Evolutionary conservation across 2,888 invertebrate species (phyloP).

Genomic region (Andrena dorsata): DNA sequence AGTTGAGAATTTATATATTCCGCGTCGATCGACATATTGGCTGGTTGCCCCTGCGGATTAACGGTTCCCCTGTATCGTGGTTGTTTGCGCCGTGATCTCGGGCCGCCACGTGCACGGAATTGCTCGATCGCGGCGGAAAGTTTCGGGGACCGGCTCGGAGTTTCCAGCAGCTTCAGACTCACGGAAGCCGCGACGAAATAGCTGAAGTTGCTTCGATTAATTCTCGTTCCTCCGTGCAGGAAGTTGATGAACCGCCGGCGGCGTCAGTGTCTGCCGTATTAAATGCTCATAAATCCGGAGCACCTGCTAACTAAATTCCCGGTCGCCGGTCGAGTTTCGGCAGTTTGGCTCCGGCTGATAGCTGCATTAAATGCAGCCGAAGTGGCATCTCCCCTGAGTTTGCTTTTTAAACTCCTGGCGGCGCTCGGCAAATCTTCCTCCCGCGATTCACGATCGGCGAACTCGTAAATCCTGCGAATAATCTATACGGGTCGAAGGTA

Average conservation of each 20-base stretch:
- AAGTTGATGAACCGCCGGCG: slow-evolving; percentile 76
- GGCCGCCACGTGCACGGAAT: slow-evolving; percentile 40
- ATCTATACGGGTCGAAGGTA: no score
- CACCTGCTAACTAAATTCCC: slow-evolving; percentile 55
- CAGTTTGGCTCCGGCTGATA: slow-evolving; percentile 24
- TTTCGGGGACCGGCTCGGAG: slow-evolving; percentile 13
- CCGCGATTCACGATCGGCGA: no score
- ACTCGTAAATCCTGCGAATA: no score
- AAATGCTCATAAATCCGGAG: slow-evolving; percentile 59
- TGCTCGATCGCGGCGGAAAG: slow-evolving; percentile 36
- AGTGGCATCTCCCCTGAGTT: neutral
- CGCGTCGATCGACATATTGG: neutral
- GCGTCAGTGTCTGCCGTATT: slow-evolving; percentile 57
- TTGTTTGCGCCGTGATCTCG: slow-evolving; percentile 30
- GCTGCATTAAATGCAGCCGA: neutral
- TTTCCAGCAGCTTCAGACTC: slow-evolving; percentile 24
- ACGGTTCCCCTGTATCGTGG: neutral
- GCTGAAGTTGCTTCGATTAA: slow-evolving; percentile 80
- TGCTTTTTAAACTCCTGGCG: neutral
- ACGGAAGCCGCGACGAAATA: slow-evolving; percentile 72
- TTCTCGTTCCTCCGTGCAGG: slow-evolving; percentile 75
- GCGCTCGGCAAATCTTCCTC: neutral
- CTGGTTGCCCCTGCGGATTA: neutral
- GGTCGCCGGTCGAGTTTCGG: slow-evolving; percentile 28
- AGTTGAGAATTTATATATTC: neutral